A percentile compares a stretch with the other conserved stretches of the same genome.
Evolutionary conservation across 92 coral and sea anemone species (phyloP).

Genomic region (Phenganax subtilis): DNA sequence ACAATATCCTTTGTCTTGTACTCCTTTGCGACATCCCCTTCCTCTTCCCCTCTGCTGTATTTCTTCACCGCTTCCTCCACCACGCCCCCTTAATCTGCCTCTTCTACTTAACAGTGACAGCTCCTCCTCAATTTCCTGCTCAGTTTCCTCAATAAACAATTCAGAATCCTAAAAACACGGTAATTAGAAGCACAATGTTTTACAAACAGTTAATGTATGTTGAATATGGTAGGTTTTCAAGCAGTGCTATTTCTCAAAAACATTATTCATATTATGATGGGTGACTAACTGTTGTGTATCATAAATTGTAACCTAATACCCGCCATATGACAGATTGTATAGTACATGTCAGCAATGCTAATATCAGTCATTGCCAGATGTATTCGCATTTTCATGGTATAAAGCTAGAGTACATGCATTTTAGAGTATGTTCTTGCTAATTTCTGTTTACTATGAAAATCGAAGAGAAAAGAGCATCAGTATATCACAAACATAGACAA

Average conservation of each 20-base stretch:
- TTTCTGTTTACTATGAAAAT: neutral
- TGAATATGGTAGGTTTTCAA: neutral
- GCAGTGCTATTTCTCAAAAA: neutral
- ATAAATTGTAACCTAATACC: neutral
- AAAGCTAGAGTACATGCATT: too few relatives aligned
- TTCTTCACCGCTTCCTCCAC: slow-evolving; percentile 32
- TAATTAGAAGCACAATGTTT: neutral
- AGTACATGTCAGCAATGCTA: neutral
- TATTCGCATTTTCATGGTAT: neutral
- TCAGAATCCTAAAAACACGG: slow-evolving; percentile 18
- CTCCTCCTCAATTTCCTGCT: neutral
- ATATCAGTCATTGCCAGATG: neutral
- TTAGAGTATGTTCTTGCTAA: too few relatives aligned
- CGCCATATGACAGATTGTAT: neutral
- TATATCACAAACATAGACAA: too few relatives aligned
- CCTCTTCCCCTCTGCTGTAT: slow-evolving; percentile 14
- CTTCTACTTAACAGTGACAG: neutral
- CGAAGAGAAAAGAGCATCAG: neutral
- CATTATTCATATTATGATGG: neutral
- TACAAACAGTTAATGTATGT: neutral
- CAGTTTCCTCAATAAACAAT: neutral
- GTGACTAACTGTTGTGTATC: too few relatives aligned
- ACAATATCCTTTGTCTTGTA: neutral
- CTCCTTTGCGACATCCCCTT: slow-evolving; percentile 15
- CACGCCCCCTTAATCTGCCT: slow-evolving; percentile 10